Percentiles rank a stretch among this genome's conserved stretches.
Conservation (phyloP, 2,797 vertebrate genomes). For the Anas bahamensis region DNA sequence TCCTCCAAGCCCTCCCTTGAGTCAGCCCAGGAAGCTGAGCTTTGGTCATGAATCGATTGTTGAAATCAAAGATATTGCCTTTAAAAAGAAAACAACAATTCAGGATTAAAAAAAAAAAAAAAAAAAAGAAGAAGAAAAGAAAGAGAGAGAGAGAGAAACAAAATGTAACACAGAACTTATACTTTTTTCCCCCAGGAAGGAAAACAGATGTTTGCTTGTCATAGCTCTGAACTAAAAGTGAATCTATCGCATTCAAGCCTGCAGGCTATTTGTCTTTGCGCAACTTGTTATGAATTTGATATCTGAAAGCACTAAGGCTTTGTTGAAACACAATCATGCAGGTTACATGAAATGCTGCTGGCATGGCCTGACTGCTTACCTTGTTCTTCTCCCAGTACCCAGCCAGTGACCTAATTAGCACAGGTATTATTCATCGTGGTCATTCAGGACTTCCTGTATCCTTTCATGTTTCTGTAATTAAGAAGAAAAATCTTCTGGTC, state of each 20-base stretch:
- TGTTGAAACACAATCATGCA: slow-evolving; percentile 49
- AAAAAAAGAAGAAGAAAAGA: not conserved
- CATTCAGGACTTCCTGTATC: slow-evolving; percentile 53
- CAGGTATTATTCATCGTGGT: slow-evolving; percentile 60
- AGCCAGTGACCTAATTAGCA: slow-evolving; percentile 62
- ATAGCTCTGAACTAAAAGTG: not conserved
- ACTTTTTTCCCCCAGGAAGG: not conserved
- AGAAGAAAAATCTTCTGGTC: slow-evolving; percentile 60
- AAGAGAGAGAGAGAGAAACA: not conserved
- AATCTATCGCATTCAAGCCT: not conserved
- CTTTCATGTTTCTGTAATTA: slow-evolving; percentile 79
- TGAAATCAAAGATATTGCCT: slow-evolving; percentile 8
- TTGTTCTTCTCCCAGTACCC: slow-evolving; percentile 51
- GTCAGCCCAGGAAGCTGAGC: slow-evolving; percentile 55
- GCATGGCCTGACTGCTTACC: slow-evolving; percentile 70
- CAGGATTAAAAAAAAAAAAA: not conserved
- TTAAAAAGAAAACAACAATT: not conserved
- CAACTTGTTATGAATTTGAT: slow-evolving; percentile 59
- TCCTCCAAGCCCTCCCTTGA: slow-evolving; percentile 72
- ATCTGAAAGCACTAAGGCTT: slow-evolving; percentile 48
- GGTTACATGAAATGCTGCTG: slow-evolving; percentile 57
- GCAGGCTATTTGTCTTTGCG: slow-evolving; percentile 3
- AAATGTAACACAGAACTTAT: not conserved
- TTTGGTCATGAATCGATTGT: slow-evolving; percentile 29
- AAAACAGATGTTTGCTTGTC: not conserved